Conservation (phyloP, 2,797 vertebrate species). For the Gobio occitaniae region DNA sequence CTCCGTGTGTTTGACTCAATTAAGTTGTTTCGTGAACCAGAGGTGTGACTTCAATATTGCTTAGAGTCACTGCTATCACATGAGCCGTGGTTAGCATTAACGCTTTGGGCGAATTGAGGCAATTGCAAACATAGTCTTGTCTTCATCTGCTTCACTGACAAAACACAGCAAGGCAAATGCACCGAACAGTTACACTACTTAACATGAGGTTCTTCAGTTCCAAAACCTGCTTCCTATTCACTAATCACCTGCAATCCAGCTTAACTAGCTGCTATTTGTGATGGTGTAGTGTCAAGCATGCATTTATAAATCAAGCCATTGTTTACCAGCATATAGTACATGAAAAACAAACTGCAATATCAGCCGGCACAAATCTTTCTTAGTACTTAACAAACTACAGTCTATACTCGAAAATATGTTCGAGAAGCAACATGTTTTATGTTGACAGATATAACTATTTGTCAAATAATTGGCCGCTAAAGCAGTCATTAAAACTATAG, state of each 20-base stretch:
- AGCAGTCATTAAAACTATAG: background rate
- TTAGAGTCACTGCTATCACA: conserved; percentile 64
- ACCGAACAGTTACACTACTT: conserved; percentile 25
- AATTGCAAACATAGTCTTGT: conserved; percentile 54
- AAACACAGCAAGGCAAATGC: conserved; percentile 24
- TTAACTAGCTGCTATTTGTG: background rate
- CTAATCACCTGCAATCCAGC: background rate
- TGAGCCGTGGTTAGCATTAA: conserved; percentile 60
- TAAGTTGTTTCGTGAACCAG: conserved; percentile 79
- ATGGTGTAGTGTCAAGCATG: background rate
- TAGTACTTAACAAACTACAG: background rate
- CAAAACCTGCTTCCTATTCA: conserved; percentile 16
- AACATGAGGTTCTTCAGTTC: background rate
- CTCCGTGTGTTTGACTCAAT: conserved; percentile 79
- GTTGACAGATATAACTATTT: background rate
- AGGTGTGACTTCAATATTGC: conserved; percentile 76
- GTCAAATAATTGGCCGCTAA: background rate
- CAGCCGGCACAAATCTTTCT: background rate
- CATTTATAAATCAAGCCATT: conserved; percentile 8
- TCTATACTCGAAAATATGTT: background rate
- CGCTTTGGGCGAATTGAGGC: conserved; percentile 61
- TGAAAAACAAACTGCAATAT: background rate
- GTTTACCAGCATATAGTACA: background rate
- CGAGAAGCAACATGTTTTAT: background rate
- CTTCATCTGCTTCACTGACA: conserved; percentile 45